phyloP scores from a whole-genome alignment of 2,797 vertebrate species.

The Girardinus metallicus region DNA sequence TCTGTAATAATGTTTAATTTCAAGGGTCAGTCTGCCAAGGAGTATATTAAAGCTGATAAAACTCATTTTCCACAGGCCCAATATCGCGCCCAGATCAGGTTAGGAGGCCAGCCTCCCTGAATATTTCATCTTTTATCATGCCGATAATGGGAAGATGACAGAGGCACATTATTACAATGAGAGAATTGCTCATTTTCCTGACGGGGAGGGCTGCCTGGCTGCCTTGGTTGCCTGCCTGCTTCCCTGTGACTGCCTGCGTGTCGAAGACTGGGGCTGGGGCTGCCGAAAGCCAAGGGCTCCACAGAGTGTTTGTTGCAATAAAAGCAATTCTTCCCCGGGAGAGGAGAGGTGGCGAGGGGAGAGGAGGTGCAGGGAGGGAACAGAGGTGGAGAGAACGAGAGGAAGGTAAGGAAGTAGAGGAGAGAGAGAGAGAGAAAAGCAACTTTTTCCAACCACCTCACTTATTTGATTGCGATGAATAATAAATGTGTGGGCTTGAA shows the following conservation, averaged over 20 bases:
- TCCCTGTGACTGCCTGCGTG: slow-evolving; percentile 65
- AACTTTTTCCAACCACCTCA: slow-evolving; percentile 94
- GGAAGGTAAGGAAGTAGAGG: slow-evolving; percentile 48
- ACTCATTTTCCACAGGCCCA: slow-evolving; percentile 99
- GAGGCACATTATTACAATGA: slow-evolving; percentile 99
- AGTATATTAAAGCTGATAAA: slow-evolving; percentile 99
- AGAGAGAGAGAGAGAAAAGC: slow-evolving; percentile 67
- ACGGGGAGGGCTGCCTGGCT: slow-evolving; percentile 86
- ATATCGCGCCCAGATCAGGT: slow-evolving; percentile 99
- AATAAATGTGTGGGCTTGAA: slow-evolving; percentile 88
- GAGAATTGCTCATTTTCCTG: slow-evolving; percentile 99
- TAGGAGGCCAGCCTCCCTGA: slow-evolving; percentile 99
- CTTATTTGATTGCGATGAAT: slow-evolving; percentile 99
- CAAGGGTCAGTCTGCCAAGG: slow-evolving; percentile 99
- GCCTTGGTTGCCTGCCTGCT: slow-evolving; percentile 65
- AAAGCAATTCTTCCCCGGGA: slow-evolving; percentile 91
- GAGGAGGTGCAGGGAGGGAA: slow-evolving; percentile 50
- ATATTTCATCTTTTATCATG: slow-evolving; percentile 99
- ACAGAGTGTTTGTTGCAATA: slow-evolving; percentile 87
- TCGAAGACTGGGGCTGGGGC: slow-evolving; percentile 70
- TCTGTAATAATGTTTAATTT: slow-evolving; percentile 99
- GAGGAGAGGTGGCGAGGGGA: slow-evolving; percentile 72
- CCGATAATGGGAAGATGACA: slow-evolving; percentile 99
- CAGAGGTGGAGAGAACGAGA: slow-evolving; percentile 55
- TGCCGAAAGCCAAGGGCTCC: slow-evolving; percentile 76